A percentile compares a stretch with the other conserved stretches of the same genome.
phyloP scores from a whole-genome alignment of 2,888 invertebrate genomes.

The Bimastos eiseni region DNA sequence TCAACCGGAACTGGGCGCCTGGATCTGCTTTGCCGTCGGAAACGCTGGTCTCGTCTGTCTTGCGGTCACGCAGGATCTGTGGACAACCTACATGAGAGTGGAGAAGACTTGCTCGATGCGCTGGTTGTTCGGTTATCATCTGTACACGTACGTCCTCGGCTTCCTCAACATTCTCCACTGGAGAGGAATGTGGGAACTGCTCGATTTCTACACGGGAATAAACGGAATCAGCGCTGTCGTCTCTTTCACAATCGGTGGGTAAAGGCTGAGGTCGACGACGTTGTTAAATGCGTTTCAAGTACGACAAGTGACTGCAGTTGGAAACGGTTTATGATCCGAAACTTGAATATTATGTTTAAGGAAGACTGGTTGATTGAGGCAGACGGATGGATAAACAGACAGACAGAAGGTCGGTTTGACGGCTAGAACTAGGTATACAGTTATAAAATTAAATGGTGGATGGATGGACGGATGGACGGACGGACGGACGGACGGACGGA shows the following conservation, averaged over 20 bases:
- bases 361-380: slow-evolving; percentile 19
- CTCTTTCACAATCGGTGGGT: not conserved
- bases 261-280: too few relatives aligned
- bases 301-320: too few relatives aligned
- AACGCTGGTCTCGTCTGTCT: slow-evolving; percentile 29
- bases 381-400: slow-evolving; percentile 20
- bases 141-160: slow-evolving; percentile 19
- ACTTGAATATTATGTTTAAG: not conserved
- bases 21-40: slow-evolving; percentile 27
- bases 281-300: not conserved
- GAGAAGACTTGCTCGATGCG: not conserved
- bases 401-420: not conserved
- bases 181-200: slow-evolving; percentile 32
- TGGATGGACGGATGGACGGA: not conserved
- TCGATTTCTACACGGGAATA: slow-evolving; percentile 32
- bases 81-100: not conserved
- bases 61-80: slow-evolving; percentile 26
- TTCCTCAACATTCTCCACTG: slow-evolving; percentile 32
- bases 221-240: not conserved
- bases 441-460: not conserved
- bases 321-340: too few relatives aligned
- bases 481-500: too few relatives aligned
- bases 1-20: not conserved
- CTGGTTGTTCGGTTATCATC: slow-evolving; percentile 34
- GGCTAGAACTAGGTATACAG: not conserved